These are phyloP conservation scores for Notarius quadriscutis DNA, from an alignment of 2,113 vertebrate species.

Conservation along the genomic window DNA sequence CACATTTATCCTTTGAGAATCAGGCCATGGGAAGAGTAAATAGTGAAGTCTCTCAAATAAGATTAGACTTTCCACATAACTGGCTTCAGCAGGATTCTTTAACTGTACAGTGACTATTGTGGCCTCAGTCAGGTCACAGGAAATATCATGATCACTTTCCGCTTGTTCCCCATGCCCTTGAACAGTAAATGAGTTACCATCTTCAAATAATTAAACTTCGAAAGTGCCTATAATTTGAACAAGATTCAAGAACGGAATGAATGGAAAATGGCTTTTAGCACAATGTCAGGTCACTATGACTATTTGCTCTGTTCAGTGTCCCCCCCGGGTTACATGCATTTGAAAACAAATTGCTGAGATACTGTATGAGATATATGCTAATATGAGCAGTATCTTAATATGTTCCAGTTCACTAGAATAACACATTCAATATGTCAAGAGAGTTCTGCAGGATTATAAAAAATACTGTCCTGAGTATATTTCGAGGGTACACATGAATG, in stretches of 20 bases:
- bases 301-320: neutral
- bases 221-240: neutral
- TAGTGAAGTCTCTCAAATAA: neutral
- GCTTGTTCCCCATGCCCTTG: neutral
- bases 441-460: neutral
- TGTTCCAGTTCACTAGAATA: neutral
- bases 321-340: neutral
- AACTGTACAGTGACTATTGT: neutral
- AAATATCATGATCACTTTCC: neutral
- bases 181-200: neutral
- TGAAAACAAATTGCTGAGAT: neutral
- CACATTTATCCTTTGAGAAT: neutral
- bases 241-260: neutral
- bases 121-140: neutral
- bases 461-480: no score
- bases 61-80: neutral
- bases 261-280: neutral
- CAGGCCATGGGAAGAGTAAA: neutral
- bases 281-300: neutral
- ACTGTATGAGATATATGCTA: neutral
- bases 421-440: neutral
- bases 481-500: no score
- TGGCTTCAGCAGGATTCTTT: neutral
- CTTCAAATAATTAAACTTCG: neutral
- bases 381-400: neutral